Evolutionary conservation across 1,140 invertebrate genomes (phyloP), one percentile per base, ranked within the genome.

Genomic region (Proales similis): DNA sequence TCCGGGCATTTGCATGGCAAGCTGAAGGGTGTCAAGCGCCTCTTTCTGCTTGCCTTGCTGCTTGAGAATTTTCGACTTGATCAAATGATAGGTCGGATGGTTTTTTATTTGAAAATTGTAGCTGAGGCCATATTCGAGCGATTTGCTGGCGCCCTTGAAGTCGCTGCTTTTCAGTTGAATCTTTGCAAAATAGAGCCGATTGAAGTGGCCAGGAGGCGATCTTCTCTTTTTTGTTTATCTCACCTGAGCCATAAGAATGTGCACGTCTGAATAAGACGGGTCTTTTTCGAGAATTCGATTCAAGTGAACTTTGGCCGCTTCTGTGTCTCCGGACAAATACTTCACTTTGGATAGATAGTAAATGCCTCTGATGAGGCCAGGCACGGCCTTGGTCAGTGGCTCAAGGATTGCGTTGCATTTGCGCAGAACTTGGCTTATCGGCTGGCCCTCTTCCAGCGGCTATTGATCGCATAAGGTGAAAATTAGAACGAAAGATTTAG

Each of bases 91-190:
- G 67, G 90, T 77, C 0, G 90, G 87, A 73, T 87, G 85, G 61
- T 95, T 88, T 66, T 89, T 65, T 64, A 82, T 84, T 75, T 88
- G 83, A 70, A 96, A 93, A 74, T 93, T 88, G 69, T 86, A 85
- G 69, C 88, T 91, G 0, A 94, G 74, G 61, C 86, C 89, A 61
- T 85, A 81, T 78, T 95, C 90, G 24, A 96, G 75, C 57, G 82
- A 85, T 70, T 92, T 86, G 14, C 84, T 81, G 0, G 90, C 90
- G 67, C 84, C 80, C 27, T 84, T 81, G 68, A 82, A 86, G 65
- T 85, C 82, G 33, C 83, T 81, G 72, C 87, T 83, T 51, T 76
- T 70, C 9, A 82, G 69, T 53, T 86, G 81, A 46, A 91, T 86
- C 74, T 75, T 60, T 20, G 65, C 66, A 46, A 64, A 43, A 65